Base-by-base conservation (phyloP, 2,113 vertebrate species). In the Siniperca chuatsi region DNA sequence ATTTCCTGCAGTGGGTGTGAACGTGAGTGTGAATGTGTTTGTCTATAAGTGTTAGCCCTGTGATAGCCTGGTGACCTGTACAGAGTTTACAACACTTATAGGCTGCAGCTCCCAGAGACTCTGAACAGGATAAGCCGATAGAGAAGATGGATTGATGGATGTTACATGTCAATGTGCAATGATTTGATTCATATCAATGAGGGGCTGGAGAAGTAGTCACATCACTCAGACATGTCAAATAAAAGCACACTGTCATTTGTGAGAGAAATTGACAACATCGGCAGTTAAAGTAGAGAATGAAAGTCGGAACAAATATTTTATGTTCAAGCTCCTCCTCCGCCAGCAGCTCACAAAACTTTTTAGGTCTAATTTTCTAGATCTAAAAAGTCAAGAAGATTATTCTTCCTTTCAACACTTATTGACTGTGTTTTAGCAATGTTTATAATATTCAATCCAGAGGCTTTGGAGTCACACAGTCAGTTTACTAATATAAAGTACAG, bases 151-250 rank as follows among this genome's bases (percentile, higher is more conserved):
- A 78, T 54, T 60, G 75, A 81, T 72, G 55, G 71, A 85, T 81
- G 72, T 61, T 50, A 42, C 73, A 54, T 70, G 75, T 71, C 83
- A 60, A 79, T 70, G 73, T 61, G 35, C 42, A 87, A 62, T 82
- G 76, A 89, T 82, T 76, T 75, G 78, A 87, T 86, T 61, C 12
- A 0, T 77, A 71, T 88, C 73, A 69, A 16, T 65, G 67, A 57
- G 54, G 52, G 52, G 21, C 44, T 35, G 52, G 62, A 44, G 37
- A 64, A 15, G 15, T 35, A 29, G 54, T 69, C 75, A 33, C 29
- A 62, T 78, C 29, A 79, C n/a, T 88, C 78, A 60, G 20, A 75
- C 29, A 61, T 75, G 82, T 78, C 50, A 18, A 46, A 61, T 57
- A 21, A 88, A 54, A 70, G 16, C 75, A 13, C 15, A 12, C 25